Evolutionary conservation across 1,140 invertebrate genomes (phyloP).

Genomic region (Drosophila sp.): DNA sequence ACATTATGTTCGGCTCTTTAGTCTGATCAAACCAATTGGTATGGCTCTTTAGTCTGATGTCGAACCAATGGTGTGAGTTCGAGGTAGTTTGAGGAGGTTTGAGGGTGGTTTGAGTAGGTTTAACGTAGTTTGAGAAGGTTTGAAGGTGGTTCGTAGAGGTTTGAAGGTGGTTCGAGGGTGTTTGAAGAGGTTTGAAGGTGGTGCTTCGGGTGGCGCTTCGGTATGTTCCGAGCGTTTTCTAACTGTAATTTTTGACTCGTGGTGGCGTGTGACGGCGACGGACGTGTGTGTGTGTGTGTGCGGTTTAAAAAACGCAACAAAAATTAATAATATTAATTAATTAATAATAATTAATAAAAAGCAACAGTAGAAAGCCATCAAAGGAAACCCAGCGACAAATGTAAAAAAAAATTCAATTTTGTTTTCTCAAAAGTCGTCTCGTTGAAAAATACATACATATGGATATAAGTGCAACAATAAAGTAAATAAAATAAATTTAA

Average conservation of each 20-base stretch:
- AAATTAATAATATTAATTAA: neutral
- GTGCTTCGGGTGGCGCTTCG: no score
- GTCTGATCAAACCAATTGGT: no score
- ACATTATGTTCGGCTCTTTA: no score
- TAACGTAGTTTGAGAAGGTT: no score
- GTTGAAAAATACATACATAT: neutral
- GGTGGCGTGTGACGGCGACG: slow-evolving; percentile 17
- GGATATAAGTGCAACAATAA: slow-evolving; percentile 24
- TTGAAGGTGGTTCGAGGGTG: no score
- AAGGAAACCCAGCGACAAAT: slow-evolving; percentile 1
- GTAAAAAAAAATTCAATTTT: slow-evolving; percentile 6
- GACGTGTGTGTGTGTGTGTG: slow-evolving; percentile 22
- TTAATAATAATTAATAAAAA: neutral
- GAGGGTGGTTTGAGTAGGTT: no score
- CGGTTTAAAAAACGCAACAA: slow-evolving; percentile 10
- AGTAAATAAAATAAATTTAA: slow-evolving; percentile 2
- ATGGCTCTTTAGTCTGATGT: no score
- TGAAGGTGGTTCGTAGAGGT: no score
- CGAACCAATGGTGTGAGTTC: no score
- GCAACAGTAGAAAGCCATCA: neutral
- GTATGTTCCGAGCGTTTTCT: no score
- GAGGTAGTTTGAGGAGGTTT: no score
- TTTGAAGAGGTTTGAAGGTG: no score
- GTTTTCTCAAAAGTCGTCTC: neutral
- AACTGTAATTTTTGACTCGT: neutral